Conservation (phyloP, 2,888 invertebrate species). For the Sinotaia quadrata region DNA sequence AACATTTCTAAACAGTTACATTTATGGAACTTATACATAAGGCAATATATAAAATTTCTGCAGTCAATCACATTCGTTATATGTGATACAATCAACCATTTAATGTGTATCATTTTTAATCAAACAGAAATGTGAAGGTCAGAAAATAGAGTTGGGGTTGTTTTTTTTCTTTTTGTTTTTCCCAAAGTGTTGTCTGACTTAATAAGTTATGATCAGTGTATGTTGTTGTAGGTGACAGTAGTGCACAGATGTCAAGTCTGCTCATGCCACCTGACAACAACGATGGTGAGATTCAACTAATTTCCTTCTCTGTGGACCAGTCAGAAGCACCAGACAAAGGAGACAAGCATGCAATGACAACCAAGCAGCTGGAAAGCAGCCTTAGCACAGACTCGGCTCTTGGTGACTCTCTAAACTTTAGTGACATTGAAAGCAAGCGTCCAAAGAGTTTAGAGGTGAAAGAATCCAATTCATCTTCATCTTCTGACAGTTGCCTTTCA, state of each 20-base stretch:
- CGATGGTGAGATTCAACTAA: constrained; percentile 41
- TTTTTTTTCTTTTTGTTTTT: too few relatives aligned
- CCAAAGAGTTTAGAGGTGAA: not conserved
- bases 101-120: too few relatives aligned
- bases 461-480: not conserved
- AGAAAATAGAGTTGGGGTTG: too few relatives aligned
- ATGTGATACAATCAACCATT: too few relatives aligned
- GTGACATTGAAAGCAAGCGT: not conserved
- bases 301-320: not conserved
- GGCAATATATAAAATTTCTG: too few relatives aligned
- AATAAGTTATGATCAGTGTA: not conserved
- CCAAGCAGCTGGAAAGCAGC: not conserved
- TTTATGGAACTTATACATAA: too few relatives aligned
- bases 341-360: constrained; percentile 4
- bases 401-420: constrained; percentile 47
- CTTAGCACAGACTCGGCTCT: constrained; percentile 50
- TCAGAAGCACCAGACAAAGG: not conserved
- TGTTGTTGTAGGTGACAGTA: constrained; percentile 36
- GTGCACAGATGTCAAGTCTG: constrained; percentile 28
- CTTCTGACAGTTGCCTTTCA: not conserved
- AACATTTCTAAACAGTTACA: too few relatives aligned
- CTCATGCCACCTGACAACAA: constrained; percentile 34
- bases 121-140: too few relatives aligned
- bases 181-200: too few relatives aligned
- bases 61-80: too few relatives aligned